A percentile compares a stretch with the other conserved stretches of the same genome.
Conservation (phyloP, 2,113 vertebrate species). For the Excalfactoria chinensis region DNA sequence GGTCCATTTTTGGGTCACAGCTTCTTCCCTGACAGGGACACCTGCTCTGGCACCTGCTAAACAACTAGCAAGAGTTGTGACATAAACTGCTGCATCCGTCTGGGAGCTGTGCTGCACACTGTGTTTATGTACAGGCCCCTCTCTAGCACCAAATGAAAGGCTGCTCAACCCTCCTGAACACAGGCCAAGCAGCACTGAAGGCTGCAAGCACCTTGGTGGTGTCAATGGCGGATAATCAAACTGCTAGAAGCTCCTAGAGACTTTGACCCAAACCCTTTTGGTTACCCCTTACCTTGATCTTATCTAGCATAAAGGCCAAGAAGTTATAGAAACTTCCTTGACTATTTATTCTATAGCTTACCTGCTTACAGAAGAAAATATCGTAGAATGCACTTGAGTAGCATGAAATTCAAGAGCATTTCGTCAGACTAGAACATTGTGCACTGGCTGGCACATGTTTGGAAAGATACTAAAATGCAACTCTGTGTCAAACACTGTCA, state of each 20-base stretch:
- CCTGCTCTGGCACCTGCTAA: not conserved
- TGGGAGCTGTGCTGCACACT: rapidly evolving
- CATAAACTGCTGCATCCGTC: not conserved
- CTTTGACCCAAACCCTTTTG: not conserved
- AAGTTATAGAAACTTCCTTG: not conserved
- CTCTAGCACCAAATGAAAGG: not conserved
- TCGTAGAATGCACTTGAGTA: too few relatives aligned
- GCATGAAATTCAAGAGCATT: too few relatives aligned
- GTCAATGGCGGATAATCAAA: not conserved
- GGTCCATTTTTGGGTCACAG: not conserved
- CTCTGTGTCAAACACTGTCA: too few relatives aligned
- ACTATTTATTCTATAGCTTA: not conserved
- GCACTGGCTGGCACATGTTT: too few relatives aligned
- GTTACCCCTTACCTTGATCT: not conserved
- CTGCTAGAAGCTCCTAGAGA: not conserved
- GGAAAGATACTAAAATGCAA: too few relatives aligned
- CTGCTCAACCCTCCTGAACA: not conserved
- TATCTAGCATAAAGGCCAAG: not conserved
- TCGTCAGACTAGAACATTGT: too few relatives aligned
- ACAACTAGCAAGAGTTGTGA: not conserved
- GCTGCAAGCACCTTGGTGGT: too few relatives aligned
- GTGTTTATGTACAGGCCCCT: not conserved
- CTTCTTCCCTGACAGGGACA: not conserved
- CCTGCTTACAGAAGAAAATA: too few relatives aligned
- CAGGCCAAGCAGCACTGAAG: not conserved